phyloP scores from a whole-genome alignment of 2,797 vertebrate species.

The Aeoliscus strigatus region DNA sequence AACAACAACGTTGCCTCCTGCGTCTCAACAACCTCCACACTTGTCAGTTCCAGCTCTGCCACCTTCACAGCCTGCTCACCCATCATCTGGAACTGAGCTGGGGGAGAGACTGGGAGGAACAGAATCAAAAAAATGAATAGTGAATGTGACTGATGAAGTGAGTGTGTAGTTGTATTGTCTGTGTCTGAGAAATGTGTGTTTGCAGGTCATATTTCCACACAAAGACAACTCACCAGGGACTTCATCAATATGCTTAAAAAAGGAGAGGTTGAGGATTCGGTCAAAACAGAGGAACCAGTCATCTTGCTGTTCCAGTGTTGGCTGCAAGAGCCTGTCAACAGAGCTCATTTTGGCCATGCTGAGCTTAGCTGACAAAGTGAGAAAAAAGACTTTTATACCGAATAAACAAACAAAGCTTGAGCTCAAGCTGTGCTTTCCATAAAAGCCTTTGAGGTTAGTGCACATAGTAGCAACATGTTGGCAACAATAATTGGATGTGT shows the following conservation, averaged over 20 bases:
- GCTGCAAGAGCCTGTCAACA: conserved; percentile 36
- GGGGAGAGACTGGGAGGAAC: conserved; percentile 35
- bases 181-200: no score
- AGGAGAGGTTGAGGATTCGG: conserved; percentile 12
- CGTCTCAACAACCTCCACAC: conserved; percentile 28
- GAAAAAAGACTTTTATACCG: conserved; percentile 13
- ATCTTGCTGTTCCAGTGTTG: conserved; percentile 40
- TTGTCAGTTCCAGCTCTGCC: conserved; percentile 17
- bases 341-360: conserved; percentile 33
- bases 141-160: neutral
- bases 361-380: conserved; percentile 46
- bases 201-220: conserved; percentile 3
- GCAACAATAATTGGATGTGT: no score
- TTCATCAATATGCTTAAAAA: conserved; percentile 16
- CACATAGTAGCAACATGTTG: no score
- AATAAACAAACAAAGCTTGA: conserved; percentile 7
- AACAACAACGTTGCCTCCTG: conserved; percentile 31
- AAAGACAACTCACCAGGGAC: conserved; percentile 52
- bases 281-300: conserved; percentile 70
- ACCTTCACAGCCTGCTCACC: conserved; percentile 16
- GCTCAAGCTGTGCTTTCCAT: neutral
- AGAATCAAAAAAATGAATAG: conserved; percentile 7
- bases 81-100: conserved; percentile 26
- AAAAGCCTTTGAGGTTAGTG: neutral
- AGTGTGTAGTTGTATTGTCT: no score